Conservation (phyloP, 2,797 vertebrate species). For the Aythya fuligula region DNA sequence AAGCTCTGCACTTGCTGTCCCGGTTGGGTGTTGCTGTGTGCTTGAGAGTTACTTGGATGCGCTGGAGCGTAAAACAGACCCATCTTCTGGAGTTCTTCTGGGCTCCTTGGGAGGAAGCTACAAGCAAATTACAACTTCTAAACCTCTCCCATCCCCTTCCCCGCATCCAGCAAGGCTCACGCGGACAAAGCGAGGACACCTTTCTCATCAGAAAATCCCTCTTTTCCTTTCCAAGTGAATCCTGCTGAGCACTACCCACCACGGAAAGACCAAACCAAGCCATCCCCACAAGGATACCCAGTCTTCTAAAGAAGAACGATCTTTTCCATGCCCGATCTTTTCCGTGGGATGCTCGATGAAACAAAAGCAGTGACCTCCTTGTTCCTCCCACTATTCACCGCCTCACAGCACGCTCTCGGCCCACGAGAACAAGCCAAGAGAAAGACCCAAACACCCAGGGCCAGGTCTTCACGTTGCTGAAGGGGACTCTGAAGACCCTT, state of each 20-base stretch:
- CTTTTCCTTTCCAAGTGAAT: not conserved
- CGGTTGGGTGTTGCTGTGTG: not conserved
- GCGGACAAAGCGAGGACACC: not conserved
- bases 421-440: not conserved
- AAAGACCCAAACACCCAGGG: not conserved
- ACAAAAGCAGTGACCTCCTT: not conserved
- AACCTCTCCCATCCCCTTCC: not conserved
- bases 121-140: not conserved
- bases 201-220: not conserved
- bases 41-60: not conserved
- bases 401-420: not conserved
- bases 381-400: not conserved
- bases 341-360: not conserved
- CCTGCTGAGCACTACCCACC: not conserved
- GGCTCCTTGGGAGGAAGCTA: not conserved
- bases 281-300: not conserved
- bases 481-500: not conserved
- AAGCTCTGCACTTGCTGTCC: not conserved
- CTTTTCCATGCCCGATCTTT: not conserved
- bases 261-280: not conserved
- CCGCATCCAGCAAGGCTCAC: not conserved
- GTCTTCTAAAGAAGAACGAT: not conserved
- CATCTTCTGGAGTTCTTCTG: not conserved
- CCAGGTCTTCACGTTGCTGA: not conserved
- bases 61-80: too few relatives aligned